Percentiles rank a stretch among this genome's conserved stretches.
Conservation (phyloP, 2,113 vertebrate species). For the Kryptolebias marmoratus region DNA sequence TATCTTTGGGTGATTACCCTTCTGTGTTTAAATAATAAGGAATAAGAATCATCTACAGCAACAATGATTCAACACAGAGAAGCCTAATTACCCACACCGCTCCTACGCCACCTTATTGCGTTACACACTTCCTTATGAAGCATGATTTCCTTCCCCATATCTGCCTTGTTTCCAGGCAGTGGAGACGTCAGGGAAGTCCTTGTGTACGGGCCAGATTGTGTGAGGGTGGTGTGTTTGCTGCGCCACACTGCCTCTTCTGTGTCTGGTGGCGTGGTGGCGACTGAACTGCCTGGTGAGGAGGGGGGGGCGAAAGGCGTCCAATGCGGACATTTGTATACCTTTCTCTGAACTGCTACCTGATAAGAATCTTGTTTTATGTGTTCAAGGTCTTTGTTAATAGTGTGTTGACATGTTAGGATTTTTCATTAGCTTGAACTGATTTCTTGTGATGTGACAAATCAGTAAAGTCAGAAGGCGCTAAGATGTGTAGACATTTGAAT, state of each 20-base stretch:
- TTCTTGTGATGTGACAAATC: neutral
- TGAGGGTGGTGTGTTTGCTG: constrained; percentile 52
- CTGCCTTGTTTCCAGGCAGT: constrained; percentile 26
- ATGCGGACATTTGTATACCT: neutral
- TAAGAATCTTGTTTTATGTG: neutral
- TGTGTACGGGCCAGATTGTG: constrained; percentile 37
- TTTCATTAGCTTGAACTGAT: neutral
- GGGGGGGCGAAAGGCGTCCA: constrained; percentile 2
- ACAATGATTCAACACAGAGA: constrained; percentile 20
- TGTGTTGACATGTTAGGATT: neutral
- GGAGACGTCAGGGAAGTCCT: constrained; percentile 27
- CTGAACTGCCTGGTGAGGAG: constrained; percentile 20
- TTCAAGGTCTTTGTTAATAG: constrained; percentile 6
- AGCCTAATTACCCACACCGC: constrained; percentile 1
- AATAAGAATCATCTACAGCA: neutral
- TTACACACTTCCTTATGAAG: constrained; percentile 23
- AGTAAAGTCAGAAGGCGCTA: neutral
- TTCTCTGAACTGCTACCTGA: constrained; percentile 2
- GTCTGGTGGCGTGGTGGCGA: constrained; percentile 20
- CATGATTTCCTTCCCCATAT: constrained; percentile 45
- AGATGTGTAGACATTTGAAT: neutral
- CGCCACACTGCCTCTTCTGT: constrained; percentile 68
- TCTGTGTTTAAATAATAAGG: neutral
- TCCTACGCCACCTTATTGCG: constrained; percentile 9
- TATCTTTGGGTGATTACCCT: neutral